Evolutionary conservation across 1,140 invertebrate species (phyloP), one percentile per base, ranked within the genome.

Genomic region (Pectinophora gossypiella): DNA sequence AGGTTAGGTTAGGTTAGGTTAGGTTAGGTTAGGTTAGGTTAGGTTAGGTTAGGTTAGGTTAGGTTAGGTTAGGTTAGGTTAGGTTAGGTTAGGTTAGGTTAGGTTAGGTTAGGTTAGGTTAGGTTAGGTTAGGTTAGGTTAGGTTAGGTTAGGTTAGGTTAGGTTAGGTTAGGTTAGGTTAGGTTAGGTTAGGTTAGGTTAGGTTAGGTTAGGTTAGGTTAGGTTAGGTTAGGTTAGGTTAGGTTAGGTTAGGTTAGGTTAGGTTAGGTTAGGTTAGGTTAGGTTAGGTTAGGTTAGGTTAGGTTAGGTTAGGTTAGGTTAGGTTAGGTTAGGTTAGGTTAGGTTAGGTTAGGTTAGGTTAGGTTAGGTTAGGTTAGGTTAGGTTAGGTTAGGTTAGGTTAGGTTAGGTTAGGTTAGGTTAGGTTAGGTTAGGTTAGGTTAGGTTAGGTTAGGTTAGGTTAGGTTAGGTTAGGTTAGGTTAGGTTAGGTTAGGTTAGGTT

Each of bases 401-500:
- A 48, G 58, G 54, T 49, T 49, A 54, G 56, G 54, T 57, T 51
- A 61, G 58, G 54, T 54, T 54, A 48, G 52, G 52, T 54, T 54
- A 48, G 52, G 52, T 56, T 56, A 50, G 54, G 54, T 56, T 56
- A 56, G 54, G 54, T 56, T 56, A 44, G 53, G 53, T 54, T 54
- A 44, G 52, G 52, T 54, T 54, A 54, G 47, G 53, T 55, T 55
- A 49, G 53, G 53, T 55, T 55, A 49, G 53, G 53, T 55, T 55
- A 48, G 53, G 46, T 56, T 56, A 56, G 54, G 54, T 56, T 56
- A 42, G 48, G 54, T 47, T 56, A 48, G 49, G 54, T 49, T 59
- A 59, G 54, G 57, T 64, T 61, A 49, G 64, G 58, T 64, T 61
- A 61, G 64, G 64, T 67, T 57, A 62, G 61, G 64, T 64, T 61